Evolutionary conservation across 2,113 vertebrate species (phyloP).

Genomic region (Triplophysa siluroides): DNA sequence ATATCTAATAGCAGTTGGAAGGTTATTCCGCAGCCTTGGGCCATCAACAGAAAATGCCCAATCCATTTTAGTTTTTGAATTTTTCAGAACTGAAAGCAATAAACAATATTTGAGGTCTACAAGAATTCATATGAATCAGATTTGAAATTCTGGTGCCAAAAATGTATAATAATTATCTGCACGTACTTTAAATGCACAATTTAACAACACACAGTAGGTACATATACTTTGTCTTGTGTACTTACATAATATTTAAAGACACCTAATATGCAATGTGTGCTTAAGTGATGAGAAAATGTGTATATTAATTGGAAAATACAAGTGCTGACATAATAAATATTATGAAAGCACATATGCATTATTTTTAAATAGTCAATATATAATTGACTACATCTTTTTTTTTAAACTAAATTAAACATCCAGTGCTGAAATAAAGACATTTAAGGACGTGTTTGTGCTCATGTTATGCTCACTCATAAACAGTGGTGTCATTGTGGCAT

Average conservation of each 20-base stretch:
- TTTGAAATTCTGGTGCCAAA: not conserved
- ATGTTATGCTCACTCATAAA: not conserved
- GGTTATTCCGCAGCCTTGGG: no score
- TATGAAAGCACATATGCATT: no score
- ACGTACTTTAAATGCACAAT: no score
- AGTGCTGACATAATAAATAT: not conserved
- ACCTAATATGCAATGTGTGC: no score
- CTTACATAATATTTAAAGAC: no score
- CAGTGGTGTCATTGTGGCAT: conserved; percentile 8
- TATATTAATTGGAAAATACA: not conserved
- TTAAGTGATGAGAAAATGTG: not conserved
- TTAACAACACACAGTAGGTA: no score
- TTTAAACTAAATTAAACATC: not conserved
- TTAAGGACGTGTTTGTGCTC: not conserved
- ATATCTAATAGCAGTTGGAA: no score
- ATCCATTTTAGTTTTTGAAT: no score
- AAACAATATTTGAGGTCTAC: no score
- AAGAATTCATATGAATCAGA: not conserved
- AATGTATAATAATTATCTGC: no score
- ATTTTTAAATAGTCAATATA: not conserved
- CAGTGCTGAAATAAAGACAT: not conserved
- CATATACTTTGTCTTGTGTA: not conserved
- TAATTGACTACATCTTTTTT: not conserved
- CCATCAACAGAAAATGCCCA: no score
- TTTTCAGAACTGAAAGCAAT: no score